These are phyloP conservation scores for Ceratoteleas bidentatus DNA, from an alignment of 1,140 invertebrate species.

Conservation along the genomic window DNA sequence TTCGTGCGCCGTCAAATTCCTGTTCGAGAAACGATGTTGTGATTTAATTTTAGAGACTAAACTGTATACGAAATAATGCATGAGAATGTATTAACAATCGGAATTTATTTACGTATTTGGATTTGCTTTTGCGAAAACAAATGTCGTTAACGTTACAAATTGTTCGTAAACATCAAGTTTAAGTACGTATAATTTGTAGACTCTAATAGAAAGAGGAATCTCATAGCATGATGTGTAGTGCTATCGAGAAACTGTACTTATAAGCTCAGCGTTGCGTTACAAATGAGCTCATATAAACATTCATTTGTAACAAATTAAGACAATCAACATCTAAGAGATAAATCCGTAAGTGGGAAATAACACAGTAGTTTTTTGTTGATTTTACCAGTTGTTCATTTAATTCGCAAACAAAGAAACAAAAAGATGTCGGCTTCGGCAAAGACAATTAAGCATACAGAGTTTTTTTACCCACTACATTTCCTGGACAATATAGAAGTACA, in stretches of 20 bases:
- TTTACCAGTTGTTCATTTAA: no score
- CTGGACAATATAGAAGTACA: no score
- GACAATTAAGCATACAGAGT: no score
- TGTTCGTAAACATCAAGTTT: slow-evolving; percentile 38
- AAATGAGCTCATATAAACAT: slow-evolving; percentile 18
- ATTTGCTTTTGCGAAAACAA: slow-evolving; percentile 20
- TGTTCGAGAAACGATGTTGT: neutral
- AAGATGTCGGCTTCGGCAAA: no score
- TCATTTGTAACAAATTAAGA: slow-evolving; percentile 17
- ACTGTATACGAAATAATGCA: slow-evolving; percentile 30
- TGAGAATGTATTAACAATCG: slow-evolving; percentile 17
- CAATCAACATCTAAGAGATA: neutral
- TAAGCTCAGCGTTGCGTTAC: slow-evolving; percentile 8
- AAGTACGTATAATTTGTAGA: slow-evolving; percentile 43
- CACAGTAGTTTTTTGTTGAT: no score
- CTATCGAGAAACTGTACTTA: slow-evolving; percentile 14
- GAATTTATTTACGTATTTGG: slow-evolving; percentile 28
- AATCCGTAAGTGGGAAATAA: no score
- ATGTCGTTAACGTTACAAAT: slow-evolving; percentile 36
- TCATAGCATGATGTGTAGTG: neutral
- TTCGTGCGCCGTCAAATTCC: neutral
- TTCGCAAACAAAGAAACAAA: no score
- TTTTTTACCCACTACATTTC: no score
- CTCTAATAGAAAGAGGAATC: slow-evolving; percentile 33
- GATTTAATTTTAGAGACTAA: slow-evolving; percentile 8